Evolutionary conservation across 2,797 vertebrate species (phyloP), one percentile per base, ranked within the genome.

Genomic region (Microcaecilia unicolor): DNA sequence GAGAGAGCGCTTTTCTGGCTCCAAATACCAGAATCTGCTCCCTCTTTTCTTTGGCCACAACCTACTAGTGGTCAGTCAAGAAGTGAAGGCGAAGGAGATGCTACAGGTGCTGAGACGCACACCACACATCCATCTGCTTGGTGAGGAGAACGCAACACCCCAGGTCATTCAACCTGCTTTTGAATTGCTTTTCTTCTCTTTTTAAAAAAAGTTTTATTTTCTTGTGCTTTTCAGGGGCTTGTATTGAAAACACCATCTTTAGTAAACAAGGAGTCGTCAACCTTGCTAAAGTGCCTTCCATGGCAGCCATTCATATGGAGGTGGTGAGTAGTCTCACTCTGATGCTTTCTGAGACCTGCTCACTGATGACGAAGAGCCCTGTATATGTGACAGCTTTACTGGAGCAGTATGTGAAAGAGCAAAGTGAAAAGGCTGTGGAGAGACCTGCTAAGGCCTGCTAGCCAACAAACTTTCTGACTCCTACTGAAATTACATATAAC

Each of bases 31-130:
- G 50, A 89, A 80, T 18, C 70, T 98, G 61, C 51, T 78, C 18
- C 88, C 90, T n/a, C 81, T 98, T 13, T 88, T 97, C 14, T 61
- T 87, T 27, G 87, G 84, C 0, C 80, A 75, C 2, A 96, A 85
- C 0, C 34, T 90, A 18, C 42, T 98, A 23, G 48, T 93, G 39
- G 81, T 92, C 16, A 92, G 93, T 44, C 77, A 75, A 5, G 85
- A 95, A 20, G 39, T 80, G 0, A 95, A 84, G 37, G 89, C 48
- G 13, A 91, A 76, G 53, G 90, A 97, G 70, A 80, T 97, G 88
- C 58, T 98, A 52, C 39, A 56, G 3, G 35, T 69, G 15, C 62
- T 97, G 41, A 85, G 55, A 54, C 37, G 27, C 1, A 58, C 72
- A 27, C 87, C 88, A 0, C 87, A 94, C 57, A 52, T 97, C 68